Evolutionary conservation across 2,888 invertebrate species (phyloP), one percentile per base, ranked within the genome.

Genomic region (Apeira syringaria): DNA sequence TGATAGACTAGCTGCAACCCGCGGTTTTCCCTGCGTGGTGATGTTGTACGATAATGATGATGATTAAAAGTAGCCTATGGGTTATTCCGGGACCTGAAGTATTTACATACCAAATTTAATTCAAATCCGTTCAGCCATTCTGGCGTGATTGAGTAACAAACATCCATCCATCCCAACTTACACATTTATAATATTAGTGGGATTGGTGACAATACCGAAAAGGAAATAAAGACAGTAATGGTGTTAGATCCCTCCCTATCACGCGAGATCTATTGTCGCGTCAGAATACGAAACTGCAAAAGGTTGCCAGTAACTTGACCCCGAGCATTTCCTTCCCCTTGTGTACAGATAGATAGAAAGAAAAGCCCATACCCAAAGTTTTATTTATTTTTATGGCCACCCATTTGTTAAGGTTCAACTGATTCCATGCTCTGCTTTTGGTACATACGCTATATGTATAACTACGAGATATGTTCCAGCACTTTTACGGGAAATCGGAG

Each of bases 381-480:
- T 79, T 76, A 74, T 78, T 78, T 80, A 77, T 80, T 79, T 74
- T 77, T 76, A 80, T 72, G 61, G 64, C 64, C 64, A 5, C 42
- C 68, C 73, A 76, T 80, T 77, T 74, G 70, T 77, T 74, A 71
- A 61, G 61, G 70, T 65, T 59, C 66, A 66, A 72, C 71, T 70
- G 70, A 72, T 71, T 74, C 56, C 56, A 63, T 43, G 53, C 40
- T 54, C 59, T 48, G 56, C 52, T 55, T 59, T 57, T 56, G 20
- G 46, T 52, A 52, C 35, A 31, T 41, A 46, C 33, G 33, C 28
- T 38, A 18, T 46, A 28, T 46, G 33, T 46, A 28, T 46, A 37
- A 41, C 39, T 13, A 31, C 24, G 47, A 37, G 47, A 47, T 47
- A 34, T 30, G 42, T 41, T 12, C 24, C 29, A 11, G 9, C 17